phyloP scores from a whole-genome alignment of 2,797 vertebrate genomes.

The Anguilla marmorata region DNA sequence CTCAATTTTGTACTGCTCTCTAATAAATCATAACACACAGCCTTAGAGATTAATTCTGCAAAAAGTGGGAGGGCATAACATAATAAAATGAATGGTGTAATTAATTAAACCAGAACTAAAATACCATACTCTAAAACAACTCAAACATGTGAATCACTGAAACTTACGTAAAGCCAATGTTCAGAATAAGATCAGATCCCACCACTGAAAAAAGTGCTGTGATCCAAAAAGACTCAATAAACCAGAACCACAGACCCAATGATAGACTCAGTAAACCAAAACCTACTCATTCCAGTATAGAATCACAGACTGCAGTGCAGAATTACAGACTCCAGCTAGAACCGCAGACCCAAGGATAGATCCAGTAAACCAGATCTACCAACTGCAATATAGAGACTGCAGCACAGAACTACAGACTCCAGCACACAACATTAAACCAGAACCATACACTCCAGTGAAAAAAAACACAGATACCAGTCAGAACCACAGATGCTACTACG shows the following conservation, averaged over 20 bases:
- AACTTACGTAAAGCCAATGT: neutral
- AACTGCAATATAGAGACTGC: neutral
- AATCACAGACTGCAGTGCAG: neutral
- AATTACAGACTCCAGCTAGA: too few species aligned
- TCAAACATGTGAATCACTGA: neutral
- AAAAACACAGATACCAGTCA: neutral
- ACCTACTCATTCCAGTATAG: neutral
- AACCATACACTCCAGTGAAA: neutral
- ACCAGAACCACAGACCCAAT: neutral
- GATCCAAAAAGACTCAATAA: neutral
- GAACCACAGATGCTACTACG: neutral
- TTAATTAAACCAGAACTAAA: neutral
- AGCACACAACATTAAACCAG: too few species aligned
- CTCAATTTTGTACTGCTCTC: conserved; percentile 6
- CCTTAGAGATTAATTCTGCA: neutral
- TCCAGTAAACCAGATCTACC: neutral
- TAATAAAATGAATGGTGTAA: neutral
- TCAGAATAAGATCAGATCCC: neutral
- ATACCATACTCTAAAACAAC: neutral
- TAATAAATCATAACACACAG: conserved; percentile 12
- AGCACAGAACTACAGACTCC: neutral
- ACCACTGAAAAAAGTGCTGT: neutral
- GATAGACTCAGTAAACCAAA: neutral
- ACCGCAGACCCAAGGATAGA: neutral
- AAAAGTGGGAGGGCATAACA: neutral